Base-by-base conservation (phyloP, 30 jellyfish, hydroid and myxozoan genomes). In the Aurelia aurita region DNA sequence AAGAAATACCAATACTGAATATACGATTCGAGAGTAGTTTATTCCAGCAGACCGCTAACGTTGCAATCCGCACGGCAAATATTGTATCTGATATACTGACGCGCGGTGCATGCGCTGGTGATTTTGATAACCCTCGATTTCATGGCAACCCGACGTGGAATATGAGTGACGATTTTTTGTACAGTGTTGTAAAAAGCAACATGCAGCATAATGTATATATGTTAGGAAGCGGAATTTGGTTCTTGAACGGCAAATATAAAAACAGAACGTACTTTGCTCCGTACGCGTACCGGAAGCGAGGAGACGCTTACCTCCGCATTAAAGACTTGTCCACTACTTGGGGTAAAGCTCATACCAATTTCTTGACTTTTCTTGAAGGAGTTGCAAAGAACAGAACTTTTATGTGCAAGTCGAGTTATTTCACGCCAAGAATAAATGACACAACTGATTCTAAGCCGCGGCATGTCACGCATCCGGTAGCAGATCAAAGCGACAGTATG, bases 1-100 rank as follows among this genome's bases (percentile, higher is more conserved):
- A 12, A n/a, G 74, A 69, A 2, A 69, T 87, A 2, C 96, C 96
- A 53, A 39, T 87, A 16, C 83, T 87, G 57, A 72, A 77, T 34
- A 87, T 87, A 22, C 90, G 90, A 3, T 87, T 70, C 75, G 89
- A 87, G 54, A 77, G 96, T 67, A 76, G 49, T 16, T 27, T 46
- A 16, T 87, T 76, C 43, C 83, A 76, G 10, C 70, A 58, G 16
- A 65, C 60, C 19, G 91, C 91, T 22, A 61, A 77, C 19, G 84
- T 72, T 20, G 96, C 96, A 3, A 58, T 87, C 27, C 96, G 96
- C 81, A 76, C 91, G 82, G 96, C 96, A 1, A 87, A 87, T 59
- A 39, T 76, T 58, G 71, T 87, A 75, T 87, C 96, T 0, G 96
- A 77, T 35, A 23, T 87, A 11, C 43, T 87, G 74, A 87, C 83